Percentiles rank a stretch among this genome's conserved stretches.
Evolutionary conservation across 2,797 vertebrate species (phyloP).

Genomic region (Euphonia xanthogaster): DNA sequence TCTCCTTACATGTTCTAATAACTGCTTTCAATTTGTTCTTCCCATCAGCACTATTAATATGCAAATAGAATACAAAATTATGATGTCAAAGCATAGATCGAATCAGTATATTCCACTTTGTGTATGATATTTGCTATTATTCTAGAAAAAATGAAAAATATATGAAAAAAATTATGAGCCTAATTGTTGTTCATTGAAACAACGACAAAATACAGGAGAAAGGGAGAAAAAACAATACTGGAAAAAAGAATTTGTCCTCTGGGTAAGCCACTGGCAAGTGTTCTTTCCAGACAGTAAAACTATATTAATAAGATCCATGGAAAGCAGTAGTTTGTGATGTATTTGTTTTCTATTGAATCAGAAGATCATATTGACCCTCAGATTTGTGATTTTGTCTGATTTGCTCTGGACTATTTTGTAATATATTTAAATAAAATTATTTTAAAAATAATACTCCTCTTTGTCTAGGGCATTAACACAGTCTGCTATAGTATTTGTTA

Average conservation of each 20-base stretch:
- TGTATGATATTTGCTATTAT: not conserved
- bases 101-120: not conserved
- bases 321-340: not conserved
- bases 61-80: constrained; percentile 5
- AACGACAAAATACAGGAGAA: not conserved
- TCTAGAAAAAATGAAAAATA: not conserved
- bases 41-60: constrained; percentile 31
- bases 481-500: not conserved
- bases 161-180: not conserved
- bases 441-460: not conserved
- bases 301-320: not conserved
- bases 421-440: not conserved
- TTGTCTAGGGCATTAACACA: not conserved
- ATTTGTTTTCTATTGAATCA: not conserved
- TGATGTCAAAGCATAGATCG: constrained; percentile 10
- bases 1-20: constrained; percentile 56
- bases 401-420: not conserved
- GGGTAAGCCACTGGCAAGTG: not conserved
- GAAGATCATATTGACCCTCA: not conserved
- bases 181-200: not conserved
- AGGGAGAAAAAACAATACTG: not conserved
- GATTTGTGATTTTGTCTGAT: not conserved
- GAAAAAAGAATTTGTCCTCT: not conserved
- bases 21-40: constrained; percentile 45
- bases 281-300: not conserved